phyloP scores from a whole-genome alignment of 92 coral and sea anemone species.

The Palythoa heliodiscus region DNA sequence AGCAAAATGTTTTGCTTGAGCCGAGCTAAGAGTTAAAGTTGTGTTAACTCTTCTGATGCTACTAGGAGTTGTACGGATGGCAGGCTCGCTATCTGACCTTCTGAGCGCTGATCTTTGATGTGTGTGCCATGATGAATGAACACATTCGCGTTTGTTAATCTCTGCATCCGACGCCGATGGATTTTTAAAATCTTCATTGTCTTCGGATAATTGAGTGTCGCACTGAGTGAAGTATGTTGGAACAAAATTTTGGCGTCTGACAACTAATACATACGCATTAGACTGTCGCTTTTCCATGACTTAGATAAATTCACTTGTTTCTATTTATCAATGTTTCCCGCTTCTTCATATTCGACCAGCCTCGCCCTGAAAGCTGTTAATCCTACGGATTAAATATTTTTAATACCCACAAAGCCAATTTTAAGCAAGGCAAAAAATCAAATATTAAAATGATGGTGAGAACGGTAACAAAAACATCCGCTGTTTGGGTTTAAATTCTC shows the following conservation, averaged over 20 bases:
- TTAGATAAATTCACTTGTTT: not conserved
- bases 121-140: slow-evolving; percentile 4
- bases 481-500: slow-evolving; percentile 20
- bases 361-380: slow-evolving; percentile 15
- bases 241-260: slow-evolving; percentile 34
- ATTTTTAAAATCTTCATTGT: slow-evolving; percentile 33
- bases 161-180: slow-evolving; percentile 31
- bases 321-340: not conserved
- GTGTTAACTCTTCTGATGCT: slow-evolving; percentile 6
- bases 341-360: not conserved
- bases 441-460: slow-evolving; percentile 22
- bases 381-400: not conserved
- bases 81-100: slow-evolving; percentile 43
- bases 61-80: not conserved
- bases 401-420: slow-evolving; percentile 18
- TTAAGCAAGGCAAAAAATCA: slow-evolving; percentile 28
- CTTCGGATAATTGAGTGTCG: slow-evolving; percentile 25
- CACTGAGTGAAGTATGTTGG: slow-evolving; percentile 44
- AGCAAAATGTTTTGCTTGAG: slow-evolving; percentile 32
- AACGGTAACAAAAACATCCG: slow-evolving; percentile 19
- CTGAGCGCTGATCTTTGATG: slow-evolving; percentile 11
- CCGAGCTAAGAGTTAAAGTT: slow-evolving; percentile 38
- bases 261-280: slow-evolving; percentile 22
- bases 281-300: slow-evolving; percentile 34
- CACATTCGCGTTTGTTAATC: not conserved